Conservation (phyloP, 2,113 vertebrate genomes). For the Pangasianodon gigas region DNA sequence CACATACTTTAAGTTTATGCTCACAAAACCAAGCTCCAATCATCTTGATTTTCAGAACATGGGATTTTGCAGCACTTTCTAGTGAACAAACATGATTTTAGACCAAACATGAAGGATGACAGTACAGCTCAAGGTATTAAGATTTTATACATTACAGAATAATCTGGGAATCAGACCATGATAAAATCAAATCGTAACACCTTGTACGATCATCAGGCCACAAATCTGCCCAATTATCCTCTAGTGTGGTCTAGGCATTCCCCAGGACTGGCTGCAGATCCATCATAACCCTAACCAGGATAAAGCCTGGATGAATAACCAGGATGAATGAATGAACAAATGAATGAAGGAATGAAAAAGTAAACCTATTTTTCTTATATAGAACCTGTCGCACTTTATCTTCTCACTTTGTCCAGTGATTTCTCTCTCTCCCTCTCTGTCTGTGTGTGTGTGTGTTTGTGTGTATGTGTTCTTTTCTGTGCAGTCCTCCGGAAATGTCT, state of each 20-base stretch:
- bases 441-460: slow-evolving; percentile 45
- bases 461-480: slow-evolving; percentile 21
- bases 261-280: background rate
- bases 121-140: background rate
- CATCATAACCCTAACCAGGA: background rate
- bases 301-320: background rate
- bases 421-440: background rate
- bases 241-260: background rate
- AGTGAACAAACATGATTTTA: background rate
- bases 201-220: background rate
- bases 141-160: background rate
- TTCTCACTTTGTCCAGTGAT: background rate
- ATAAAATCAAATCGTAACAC: background rate
- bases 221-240: background rate
- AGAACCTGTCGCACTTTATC: background rate
- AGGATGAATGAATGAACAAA: background rate
- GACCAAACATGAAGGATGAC: background rate
- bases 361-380: background rate
- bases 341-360: background rate
- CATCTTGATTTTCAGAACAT: background rate
- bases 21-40: background rate
- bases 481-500: slow-evolving; percentile 98
- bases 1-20: background rate
- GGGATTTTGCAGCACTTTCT: background rate
- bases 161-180: background rate